Evolutionary conservation across 2,113 vertebrate genomes (phyloP), one percentile per base, ranked within the genome.

Genomic region (Piliocolobus tephrosceles): DNA sequence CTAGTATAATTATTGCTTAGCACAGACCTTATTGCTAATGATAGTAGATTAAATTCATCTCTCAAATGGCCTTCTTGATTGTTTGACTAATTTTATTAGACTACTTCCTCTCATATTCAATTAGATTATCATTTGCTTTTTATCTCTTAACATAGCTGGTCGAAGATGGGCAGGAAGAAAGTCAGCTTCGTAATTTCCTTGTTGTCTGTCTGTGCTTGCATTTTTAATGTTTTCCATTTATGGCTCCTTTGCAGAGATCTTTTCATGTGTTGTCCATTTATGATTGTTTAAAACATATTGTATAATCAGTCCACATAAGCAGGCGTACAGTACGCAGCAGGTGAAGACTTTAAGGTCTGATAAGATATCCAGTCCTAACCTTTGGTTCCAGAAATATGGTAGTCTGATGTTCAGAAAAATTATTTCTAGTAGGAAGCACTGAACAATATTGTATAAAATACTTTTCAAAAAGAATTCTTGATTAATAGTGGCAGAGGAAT

Each of bases 51-150:
- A 92, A 96, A 84, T 73, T 92, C 52, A 47, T 61, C 30, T 73
- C n/a, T 88, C 57, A 93, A 85, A 90, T 64, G 35, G 30, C 43
- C 43, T 85, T 86, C 57, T 47, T 76, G 27, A 89, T 55, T 79
- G 45, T 80, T 86, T 76, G 61, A 86, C 35, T 88, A 57, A 89
- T 64, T 82, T 89, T 82, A 83, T 92, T 85, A 94, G 43, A 91
- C 47, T 70, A 64, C 6, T 9, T 79, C 43, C 47, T 79, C 12
- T 86, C 35, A 3, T 70, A 32, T 70, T 25, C 25, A 9, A 78
- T 90, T 92, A 89, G 58, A 64, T 72, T 94, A 86, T 57, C 38
- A 43, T 86, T 88, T 82, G 30, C n/a, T 89, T 79, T 94, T 84
- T 84, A 84, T 22, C 32, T 78, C 58, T 90, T 87, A 90, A 90